Evolutionary conservation across 2,888 invertebrate genomes (phyloP), one percentile per base, ranked within the genome.

Genomic region (Sialis lutaria): DNA sequence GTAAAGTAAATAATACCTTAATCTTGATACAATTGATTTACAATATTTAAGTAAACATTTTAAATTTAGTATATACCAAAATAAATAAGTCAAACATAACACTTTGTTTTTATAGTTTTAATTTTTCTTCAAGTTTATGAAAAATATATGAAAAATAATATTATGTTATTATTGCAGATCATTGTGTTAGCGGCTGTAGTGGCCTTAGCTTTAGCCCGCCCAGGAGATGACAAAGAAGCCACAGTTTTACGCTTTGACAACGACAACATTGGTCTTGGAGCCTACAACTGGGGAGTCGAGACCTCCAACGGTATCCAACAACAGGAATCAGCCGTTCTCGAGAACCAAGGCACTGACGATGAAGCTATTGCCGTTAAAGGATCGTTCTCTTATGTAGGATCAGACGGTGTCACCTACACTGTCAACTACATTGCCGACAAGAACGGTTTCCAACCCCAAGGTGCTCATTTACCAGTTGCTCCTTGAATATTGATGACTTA

Each of bases 221-320:
- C 57, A 43, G 48, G 55, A 49, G 48, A 52, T 50, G 54, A 54
- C 48, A 59, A 49, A 2, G 66, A 64, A 2, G 67, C 52, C 0
- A 50, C 73, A 56, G 67, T 78, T 51, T 52, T 75, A 42, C 70
- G 73, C 47, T 76, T 72, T 55, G 77, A 77, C 40, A 66, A 67
- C 51, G 70, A 77, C 57, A 76, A 76, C 51, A 66, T 65, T 49
- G 75, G 73, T 45, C 58, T 72, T 30, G 73, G 72, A 53, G 65
- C 70, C 44, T 79, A 77, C 62, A 71, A 64, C 52, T 78, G 72
- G 54, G 68, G 65, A 0, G 52, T 33, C 1, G 58, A 67, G 51
- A 69, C 67, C 49, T 64, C 62, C 51, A 63, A 71, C 51, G 70
- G 69, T 43, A 67, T 60, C 42, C 1, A 44, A 0, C 55, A 51